Evolutionary conservation across 2,888 invertebrate species (phyloP), one percentile per base, ranked within the genome.

Genomic region (Cheilosia soror): DNA sequence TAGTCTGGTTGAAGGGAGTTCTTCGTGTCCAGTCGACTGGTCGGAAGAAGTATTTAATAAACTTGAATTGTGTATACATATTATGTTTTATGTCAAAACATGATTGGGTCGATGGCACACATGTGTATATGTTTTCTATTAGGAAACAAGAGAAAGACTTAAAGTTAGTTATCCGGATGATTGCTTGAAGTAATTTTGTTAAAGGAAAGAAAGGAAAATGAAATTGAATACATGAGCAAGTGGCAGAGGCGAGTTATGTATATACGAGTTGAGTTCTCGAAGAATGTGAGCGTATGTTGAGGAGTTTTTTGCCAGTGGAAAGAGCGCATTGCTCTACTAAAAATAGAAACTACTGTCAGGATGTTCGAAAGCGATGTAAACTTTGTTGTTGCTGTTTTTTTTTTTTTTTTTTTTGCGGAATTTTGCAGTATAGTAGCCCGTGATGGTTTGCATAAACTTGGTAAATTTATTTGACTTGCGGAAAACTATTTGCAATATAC

Each of bases 161-260:
- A 25, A 72, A 72, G 51, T 72, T 42, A 62, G 51, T 72, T 72
- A 72, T 51, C 72, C 51, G 72, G 51, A 42, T 51, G 40, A 72
- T 31, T 72, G 60, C 51, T 42, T 62, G 27, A 40, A 60, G 58
- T 49, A 37, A 27, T 71, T 58, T 25, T 20, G 7, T 15, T 31
- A 5, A 55, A 55, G 29, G 20, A 62, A 62, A 55, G 31, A 62
- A 62, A 62, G 15, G 31, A 31, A 47, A 47, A 31, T 5, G 11
- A 44, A 31, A 42, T 40, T 5, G 27, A 58, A 20, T 57, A 37
- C 2, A 15, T 33, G 15, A 33, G 15, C 5, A 6, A 47, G 15
- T 7, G 15, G 6, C 15, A 42, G 13, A 20, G 6, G n/a, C 5
- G 6, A 44, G 42, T 33, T 33, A 3, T 33, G 7, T 33, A 20